Evolutionary conservation across 1,140 invertebrate species (phyloP), one percentile per base, ranked within the genome.

Genomic region (Maconellicoccus hirsutus): DNA sequence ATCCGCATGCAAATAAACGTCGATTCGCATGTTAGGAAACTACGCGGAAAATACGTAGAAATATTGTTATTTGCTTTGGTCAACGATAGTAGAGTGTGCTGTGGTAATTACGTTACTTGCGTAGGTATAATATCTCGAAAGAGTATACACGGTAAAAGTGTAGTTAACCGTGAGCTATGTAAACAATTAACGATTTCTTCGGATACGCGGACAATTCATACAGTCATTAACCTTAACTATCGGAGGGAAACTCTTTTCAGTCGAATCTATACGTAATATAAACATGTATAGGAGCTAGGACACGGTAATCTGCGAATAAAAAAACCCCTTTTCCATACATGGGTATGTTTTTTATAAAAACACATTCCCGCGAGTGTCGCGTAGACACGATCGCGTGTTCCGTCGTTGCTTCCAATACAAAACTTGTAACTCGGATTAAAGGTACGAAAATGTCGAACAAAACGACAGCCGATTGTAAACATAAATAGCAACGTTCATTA

Each of bases 161-260:
- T 52, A 52, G 42, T 52, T 52, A 52, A 52, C 42, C 42, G n/a
- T 52, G 42, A 52, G 42, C 42, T 52, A 52, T 52, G 42, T 52
- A 52, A 52, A 52, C 42, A 52, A 52, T 52, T 52, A 52, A 52
- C n/a, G n/a, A 52, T 19, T 6, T 8, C 16, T 6, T 52, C 42
- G 4, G 2, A 19, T n/a, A 52, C 42, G 4, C 42, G 42, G n/a
- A 52, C n/a, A 52, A 52, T 52, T 52, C 12, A 52, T 3, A 52
- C 42, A 52, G 42, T 52, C 42, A 52, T 52, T 52, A 52, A 52
- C 42, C 42, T 52, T 52, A 16, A 52, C n/a, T 6, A 16, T 52
- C n/a, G 6, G 42, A 52, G 42, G n/a, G n/a, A 52, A 52, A 52
- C 16, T 14, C 42, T 52, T 4, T 19, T 52, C 29, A 12, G 29